Evolutionary conservation across 2,113 vertebrate genomes (phyloP).

Genomic region (Papio anubis): DNA sequence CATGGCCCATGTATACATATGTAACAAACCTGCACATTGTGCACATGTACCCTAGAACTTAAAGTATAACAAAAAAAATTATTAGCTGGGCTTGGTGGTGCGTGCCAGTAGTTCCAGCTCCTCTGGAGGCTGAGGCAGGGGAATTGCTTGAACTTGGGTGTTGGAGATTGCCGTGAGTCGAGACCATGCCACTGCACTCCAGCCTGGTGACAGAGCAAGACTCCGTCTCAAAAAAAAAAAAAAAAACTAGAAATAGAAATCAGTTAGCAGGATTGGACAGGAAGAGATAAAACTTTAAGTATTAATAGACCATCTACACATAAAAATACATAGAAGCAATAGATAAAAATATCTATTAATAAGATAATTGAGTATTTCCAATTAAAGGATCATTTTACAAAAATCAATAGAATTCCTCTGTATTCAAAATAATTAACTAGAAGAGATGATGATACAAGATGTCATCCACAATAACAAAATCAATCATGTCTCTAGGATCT

Average conservation of each 20-base stretch:
- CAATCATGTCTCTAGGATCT: background rate
- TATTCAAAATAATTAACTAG: background rate
- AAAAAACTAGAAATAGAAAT: background rate
- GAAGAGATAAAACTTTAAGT: background rate
- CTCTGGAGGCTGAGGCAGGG: too few species aligned
- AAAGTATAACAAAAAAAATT: too few species aligned
- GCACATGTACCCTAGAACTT: too few species aligned
- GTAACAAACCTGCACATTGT: too few species aligned
- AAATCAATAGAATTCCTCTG: background rate
- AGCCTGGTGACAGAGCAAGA: too few species aligned
- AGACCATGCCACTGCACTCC: too few species aligned
- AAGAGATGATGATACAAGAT: background rate
- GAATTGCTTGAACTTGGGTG: too few species aligned
- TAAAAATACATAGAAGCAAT: background rate
- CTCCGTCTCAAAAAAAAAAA: too few species aligned
- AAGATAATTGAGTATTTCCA: background rate
- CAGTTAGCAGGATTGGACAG: background rate
- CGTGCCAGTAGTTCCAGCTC: too few species aligned
- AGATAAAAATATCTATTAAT: background rate
- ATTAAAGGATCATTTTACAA: background rate
- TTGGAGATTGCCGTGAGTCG: too few species aligned
- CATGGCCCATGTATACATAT: too few species aligned
- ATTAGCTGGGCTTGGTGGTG: too few species aligned
- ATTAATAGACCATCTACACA: background rate
- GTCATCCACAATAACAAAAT: background rate